Percentiles rank a stretch among this genome's conserved stretches.
Conservation (phyloP, 2,113 vertebrate genomes). For the Gnathonemus echidnorhynchus region DNA sequence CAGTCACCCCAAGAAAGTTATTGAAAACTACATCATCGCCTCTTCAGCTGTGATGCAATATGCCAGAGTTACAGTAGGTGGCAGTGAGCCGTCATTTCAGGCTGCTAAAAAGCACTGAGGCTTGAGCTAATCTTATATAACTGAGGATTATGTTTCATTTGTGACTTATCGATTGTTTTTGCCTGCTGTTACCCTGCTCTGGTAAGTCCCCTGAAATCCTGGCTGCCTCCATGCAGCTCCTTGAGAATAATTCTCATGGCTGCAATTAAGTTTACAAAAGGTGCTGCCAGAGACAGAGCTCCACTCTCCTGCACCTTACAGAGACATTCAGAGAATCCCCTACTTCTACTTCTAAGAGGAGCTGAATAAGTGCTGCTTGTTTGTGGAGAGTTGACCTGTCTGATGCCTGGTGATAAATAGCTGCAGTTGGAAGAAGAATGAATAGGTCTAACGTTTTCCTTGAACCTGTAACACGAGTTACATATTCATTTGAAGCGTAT, state of each 20-base stretch:
- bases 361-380: not conserved
- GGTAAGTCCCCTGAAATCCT: not conserved
- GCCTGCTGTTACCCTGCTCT: not conserved
- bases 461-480: not conserved
- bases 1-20: not conserved
- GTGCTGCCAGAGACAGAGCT: not conserved
- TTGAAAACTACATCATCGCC: not conserved
- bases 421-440: not conserved
- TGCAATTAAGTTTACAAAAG: not conserved
- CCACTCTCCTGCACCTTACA: not conserved
- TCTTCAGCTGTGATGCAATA: constrained; percentile 5
- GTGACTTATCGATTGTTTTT: not conserved
- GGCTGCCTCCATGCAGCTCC: not conserved
- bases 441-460: not conserved
- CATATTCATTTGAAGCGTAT: not conserved
- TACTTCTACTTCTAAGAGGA: not conserved
- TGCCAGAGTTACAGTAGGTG: constrained; percentile 20
- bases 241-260: not conserved
- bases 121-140: not conserved
- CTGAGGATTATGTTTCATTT: constrained; percentile 11
- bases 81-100: constrained; percentile 22
- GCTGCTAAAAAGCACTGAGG: not conserved
- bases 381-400: not conserved
- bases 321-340: not conserved
- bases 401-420: not conserved